Evolutionary conservation across 2,113 vertebrate genomes (phyloP), one percentile per base, ranked within the genome.

Genomic region (Nothobranchius furzeri): DNA sequence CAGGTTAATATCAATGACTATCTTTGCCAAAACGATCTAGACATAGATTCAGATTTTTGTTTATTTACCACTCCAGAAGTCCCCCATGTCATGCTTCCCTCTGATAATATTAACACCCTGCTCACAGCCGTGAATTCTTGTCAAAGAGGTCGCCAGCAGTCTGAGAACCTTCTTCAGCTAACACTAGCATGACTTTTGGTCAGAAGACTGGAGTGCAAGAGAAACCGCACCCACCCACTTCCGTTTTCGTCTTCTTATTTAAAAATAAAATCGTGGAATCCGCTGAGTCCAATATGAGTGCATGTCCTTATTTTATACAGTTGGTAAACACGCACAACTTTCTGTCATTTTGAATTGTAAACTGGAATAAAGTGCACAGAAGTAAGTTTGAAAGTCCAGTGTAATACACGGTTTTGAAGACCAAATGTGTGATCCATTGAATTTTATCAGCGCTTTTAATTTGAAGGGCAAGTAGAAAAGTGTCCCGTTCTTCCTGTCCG

Each of bases 1-100:
- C 3, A 2, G 17, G 56, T 51, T 56, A 55, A 66, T 12, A 54
- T 36, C 1, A 47, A 25, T 12, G 17, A 36, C 20, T 1, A 24
- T 14, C 35, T 14, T 2, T 14, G 2, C 11, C 1, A 20, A 57
- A 40, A 4, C 1, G 1, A 43, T 1, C n/a, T 12, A 1, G 17
- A 46, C 24, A n/a, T 10, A 1, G 10, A 2, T 14, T 4, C 1
- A 52, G 30, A 50, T 24, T 8, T 30, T 6, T 0, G 4, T 35
- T 59, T 43, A 48, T 68, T 88, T 91, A 93, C 92, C 88, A 64
- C 78, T 83, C 75, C 79, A 9, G 72, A 79, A 12, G 89, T 81
- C 25, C 84, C 84, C 50, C 64, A 73, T 7, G 86, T 60, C 92
- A 92, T 93, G 46, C 4, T 70, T 64, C 17, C 20, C 5, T 43